These are phyloP conservation scores for Germaria angustata DNA, from an alignment of 2,888 invertebrate species.

Conservation along the genomic window DNA sequence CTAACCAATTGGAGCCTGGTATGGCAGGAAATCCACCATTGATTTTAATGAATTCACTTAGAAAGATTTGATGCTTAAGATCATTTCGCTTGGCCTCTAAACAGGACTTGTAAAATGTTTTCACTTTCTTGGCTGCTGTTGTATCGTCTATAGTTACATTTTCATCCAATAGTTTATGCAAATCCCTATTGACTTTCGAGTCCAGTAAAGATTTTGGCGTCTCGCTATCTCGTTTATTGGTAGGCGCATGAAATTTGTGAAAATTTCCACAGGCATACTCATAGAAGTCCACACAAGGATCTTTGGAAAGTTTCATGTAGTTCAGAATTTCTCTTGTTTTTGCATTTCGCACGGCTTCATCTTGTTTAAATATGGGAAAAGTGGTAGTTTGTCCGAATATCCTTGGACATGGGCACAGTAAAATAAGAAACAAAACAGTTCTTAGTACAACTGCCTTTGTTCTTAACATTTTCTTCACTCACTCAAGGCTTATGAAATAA, in stretches of 20 bases:
- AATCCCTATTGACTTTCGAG: slow-evolving; percentile 69
- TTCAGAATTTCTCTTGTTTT: slow-evolving; percentile 71
- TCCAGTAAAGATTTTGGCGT: slow-evolving; percentile 65
- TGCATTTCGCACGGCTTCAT: slow-evolving; percentile 70
- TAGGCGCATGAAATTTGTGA: slow-evolving; percentile 60
- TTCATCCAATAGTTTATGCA: slow-evolving; percentile 72
- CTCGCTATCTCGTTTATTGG: slow-evolving; percentile 35
- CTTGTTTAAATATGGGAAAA: slow-evolving; percentile 70
- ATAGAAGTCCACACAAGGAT: slow-evolving; percentile 77
- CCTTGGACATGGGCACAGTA: neutral
- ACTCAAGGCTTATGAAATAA: slow-evolving; percentile 43
- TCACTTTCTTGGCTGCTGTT: slow-evolving; percentile 71
- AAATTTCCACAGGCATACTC: slow-evolving; percentile 78
- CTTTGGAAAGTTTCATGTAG: slow-evolving; percentile 72
- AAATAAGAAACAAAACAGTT: neutral
- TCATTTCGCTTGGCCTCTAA: slow-evolving; percentile 69
- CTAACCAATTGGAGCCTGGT: slow-evolving; percentile 74
- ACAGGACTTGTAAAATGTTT: slow-evolving; percentile 77
- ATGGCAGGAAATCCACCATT: slow-evolving; percentile 77
- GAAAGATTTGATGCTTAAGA: slow-evolving; percentile 70
- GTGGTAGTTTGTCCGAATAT: slow-evolving; percentile 25
- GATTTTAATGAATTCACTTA: slow-evolving; percentile 73
- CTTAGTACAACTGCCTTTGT: slow-evolving; percentile 5
- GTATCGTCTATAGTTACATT: slow-evolving; percentile 70
- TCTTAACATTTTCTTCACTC: slow-evolving; percentile 37